Evolutionary conservation across 1,140 invertebrate species (phyloP).

Genomic region (Drosophila bipectinata): DNA sequence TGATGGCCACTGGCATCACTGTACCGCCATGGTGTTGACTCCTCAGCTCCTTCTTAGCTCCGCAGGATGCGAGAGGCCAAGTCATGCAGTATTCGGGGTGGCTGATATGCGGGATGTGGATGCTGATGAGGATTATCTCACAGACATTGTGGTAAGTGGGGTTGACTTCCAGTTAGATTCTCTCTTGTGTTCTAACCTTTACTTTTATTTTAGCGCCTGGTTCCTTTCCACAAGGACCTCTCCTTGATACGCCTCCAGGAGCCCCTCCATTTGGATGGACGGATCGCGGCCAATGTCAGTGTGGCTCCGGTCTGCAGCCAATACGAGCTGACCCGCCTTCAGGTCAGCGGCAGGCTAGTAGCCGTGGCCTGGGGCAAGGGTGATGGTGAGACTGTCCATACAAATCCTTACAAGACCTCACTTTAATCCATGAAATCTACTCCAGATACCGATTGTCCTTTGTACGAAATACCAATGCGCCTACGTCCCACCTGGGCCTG

Average conservation of each 20-base stretch:
- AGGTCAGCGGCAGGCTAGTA: conserved; percentile 46
- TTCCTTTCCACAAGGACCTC: conserved; percentile 41
- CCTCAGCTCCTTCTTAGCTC: conserved; percentile 47
- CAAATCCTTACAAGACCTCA: too few relatives aligned
- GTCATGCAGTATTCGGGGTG: conserved; percentile 64
- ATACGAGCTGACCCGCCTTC: conserved; percentile 54
- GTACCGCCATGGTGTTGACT: conserved; percentile 51
- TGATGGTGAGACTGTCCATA: conserved; percentile 30
- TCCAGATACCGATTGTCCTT: conserved; percentile 54
- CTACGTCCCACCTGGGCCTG: conserved; percentile 52
- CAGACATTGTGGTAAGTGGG: conserved; percentile 45
- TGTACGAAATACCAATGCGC: conserved; percentile 67
- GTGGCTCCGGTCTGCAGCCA: conserved; percentile 53
- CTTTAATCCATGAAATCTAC: not conserved
- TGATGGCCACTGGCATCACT: conserved; percentile 62
- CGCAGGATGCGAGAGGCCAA: conserved; percentile 55
- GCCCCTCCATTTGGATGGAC: conserved; percentile 11
- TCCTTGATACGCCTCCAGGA: conserved; percentile 37
- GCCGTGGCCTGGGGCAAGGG: conserved; percentile 62
- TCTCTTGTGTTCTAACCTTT: not conserved
- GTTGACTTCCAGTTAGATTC: not conserved
- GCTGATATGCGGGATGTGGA: conserved; percentile 59
- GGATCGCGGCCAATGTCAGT: conserved; percentile 17
- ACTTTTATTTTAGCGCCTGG: conserved; percentile 17
- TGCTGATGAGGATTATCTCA: conserved; percentile 59